Evolutionary conservation across 2,797 vertebrate species (phyloP).

Genomic region (Pachyuromys duprasi): DNA sequence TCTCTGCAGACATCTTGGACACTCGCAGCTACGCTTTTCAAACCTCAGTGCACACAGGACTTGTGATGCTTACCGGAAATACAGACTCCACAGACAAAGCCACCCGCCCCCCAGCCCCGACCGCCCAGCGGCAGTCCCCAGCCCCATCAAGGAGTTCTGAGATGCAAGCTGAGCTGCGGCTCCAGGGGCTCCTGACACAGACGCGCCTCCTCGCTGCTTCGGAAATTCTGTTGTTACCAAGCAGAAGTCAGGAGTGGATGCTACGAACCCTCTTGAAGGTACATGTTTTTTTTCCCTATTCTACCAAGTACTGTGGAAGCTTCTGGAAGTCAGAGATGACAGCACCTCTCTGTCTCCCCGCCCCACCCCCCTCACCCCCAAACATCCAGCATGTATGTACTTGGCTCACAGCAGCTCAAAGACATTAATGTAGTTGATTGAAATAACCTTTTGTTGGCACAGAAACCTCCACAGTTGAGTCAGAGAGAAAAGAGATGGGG

Average conservation of each 20-base stretch:
- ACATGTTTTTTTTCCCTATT: background rate
- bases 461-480: conserved; percentile 1
- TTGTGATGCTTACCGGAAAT: background rate
- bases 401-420: background rate
- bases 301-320: background rate
- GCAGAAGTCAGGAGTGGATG: background rate
- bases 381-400: background rate
- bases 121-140: background rate
- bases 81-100: background rate
- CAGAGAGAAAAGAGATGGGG: background rate
- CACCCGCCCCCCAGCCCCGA: no score
- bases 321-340: background rate
- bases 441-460: background rate
- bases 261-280: background rate
- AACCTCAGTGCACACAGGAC: background rate
- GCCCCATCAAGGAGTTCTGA: background rate
- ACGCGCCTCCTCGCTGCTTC: background rate
- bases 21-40: background rate
- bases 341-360: background rate
- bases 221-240: background rate
- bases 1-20: background rate
- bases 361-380: background rate
- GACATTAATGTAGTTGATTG: background rate
- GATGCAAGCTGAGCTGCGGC: background rate
- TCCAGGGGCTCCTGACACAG: background rate